Evolutionary conservation across 1,140 invertebrate genomes (phyloP), one percentile per base, ranked within the genome.

Genomic region (Eubasilissa regina): DNA sequence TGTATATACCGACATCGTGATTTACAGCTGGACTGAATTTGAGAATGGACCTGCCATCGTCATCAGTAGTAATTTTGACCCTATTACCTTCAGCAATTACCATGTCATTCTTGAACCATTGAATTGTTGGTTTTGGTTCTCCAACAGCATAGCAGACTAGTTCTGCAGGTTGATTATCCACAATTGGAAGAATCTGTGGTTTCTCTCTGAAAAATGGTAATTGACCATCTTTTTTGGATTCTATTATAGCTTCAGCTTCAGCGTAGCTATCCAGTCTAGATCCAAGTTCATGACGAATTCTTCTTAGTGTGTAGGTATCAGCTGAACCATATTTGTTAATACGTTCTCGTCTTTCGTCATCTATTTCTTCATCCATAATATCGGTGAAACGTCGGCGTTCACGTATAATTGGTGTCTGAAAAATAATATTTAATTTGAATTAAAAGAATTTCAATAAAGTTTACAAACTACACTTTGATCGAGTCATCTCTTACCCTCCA

Each of bases 61-160:
- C 91, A 77, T 95, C 94, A 62, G 93, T 93, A 0, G 90, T 90
- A 19, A 96, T 93, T 85, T 93, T 95, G 48, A 97, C 92, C 72
- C 96, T 90, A 80, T 93, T 93, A 35, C 92, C 94, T 85, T 97
- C 95, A 4, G 93, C 92, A 4, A 97, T 87, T 48, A 97, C 94
- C 84, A 95, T 91, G 84, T 97, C 96, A 85, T 97, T 97, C 87
- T 95, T 97, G 88, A 96, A 99, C 98, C 98, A 99, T 82, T 98
- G 96, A n/a, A 99, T 93, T 56, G 91, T 88, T 0, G 98, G 97
- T 84, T 94, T 93, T 0, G 97, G 97, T 84, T 96, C 95, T 0
- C 97, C 97, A 6, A 97, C 94, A 3, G 96, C 95, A 66, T 94
- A 93, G 87, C 97, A 98, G 10, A 92, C 91, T 7, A 99, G 88